Conservation (phyloP, 2,797 vertebrate species). For the Botia almorhae region DNA sequence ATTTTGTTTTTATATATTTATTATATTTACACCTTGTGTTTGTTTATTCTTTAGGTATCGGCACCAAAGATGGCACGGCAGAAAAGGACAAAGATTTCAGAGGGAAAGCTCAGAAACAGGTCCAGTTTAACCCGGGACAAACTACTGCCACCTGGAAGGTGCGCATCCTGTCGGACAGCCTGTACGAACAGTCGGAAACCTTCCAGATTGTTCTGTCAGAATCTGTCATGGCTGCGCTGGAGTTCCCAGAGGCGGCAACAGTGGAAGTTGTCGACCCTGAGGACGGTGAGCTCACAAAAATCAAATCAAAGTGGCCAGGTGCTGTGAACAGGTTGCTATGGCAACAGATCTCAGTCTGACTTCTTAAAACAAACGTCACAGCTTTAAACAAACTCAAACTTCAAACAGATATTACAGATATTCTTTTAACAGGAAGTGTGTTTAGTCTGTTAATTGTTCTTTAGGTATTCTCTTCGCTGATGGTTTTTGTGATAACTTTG, state of each 20-base stretch:
- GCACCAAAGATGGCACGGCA: conserved; percentile 81
- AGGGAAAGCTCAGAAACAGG: conserved; percentile 84
- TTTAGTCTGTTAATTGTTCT: neutral
- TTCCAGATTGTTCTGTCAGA: conserved; percentile 85
- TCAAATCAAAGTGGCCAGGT: neutral
- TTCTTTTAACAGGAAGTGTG: neutral
- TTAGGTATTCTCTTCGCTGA: neutral
- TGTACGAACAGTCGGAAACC: conserved; percentile 79
- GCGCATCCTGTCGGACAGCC: conserved; percentile 75
- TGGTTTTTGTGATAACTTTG: neutral
- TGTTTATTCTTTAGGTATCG: conserved; percentile 73
- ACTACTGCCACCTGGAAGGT: conserved; percentile 80
- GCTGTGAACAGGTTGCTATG: neutral
- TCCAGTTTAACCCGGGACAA: conserved; percentile 87
- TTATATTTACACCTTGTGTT: neutral
- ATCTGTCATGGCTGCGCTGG: conserved; percentile 82
- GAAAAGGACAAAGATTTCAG: conserved; percentile 82
- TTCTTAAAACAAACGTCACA: neutral
- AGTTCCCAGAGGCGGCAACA: conserved; percentile 73
- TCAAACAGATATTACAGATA: neutral
- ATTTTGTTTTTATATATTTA: too few relatives aligned
- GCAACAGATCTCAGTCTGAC: neutral
- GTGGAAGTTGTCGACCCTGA: conserved; percentile 85
- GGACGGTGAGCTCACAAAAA: conserved; percentile 75
- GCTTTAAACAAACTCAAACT: neutral